phyloP scores from a whole-genome alignment of 2,113 vertebrate species.

The Xiphias gladius region DNA sequence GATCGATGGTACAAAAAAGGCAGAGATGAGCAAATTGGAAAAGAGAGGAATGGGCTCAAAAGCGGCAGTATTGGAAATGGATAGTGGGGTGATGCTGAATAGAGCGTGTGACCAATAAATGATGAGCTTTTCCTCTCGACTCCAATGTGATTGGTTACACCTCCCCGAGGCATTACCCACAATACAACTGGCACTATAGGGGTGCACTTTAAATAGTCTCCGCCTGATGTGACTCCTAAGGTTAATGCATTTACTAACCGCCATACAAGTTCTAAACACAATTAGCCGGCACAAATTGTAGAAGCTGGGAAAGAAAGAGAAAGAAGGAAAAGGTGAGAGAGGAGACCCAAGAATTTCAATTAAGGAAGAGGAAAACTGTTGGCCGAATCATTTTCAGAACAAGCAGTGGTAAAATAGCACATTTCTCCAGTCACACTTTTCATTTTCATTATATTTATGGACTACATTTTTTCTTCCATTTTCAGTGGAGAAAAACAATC shows the following conservation, averaged over 20 bases:
- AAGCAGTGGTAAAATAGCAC: constrained; percentile 24
- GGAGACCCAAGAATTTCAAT: constrained; percentile 62
- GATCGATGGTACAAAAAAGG: constrained; percentile 26
- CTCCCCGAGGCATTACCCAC: constrained; percentile 73
- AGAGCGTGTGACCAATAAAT: constrained; percentile 73
- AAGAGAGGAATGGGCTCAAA: constrained; percentile 52
- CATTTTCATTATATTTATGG: constrained; percentile 48
- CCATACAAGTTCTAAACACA: constrained; percentile 61
- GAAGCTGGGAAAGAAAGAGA: constrained; percentile 38
- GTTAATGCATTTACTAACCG: constrained; percentile 70
- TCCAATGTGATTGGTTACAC: constrained; percentile 74
- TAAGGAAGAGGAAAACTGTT: constrained; percentile 28
- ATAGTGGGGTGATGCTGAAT: constrained; percentile 52
- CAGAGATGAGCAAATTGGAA: constrained; percentile 54
- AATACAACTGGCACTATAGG: constrained; percentile 62
- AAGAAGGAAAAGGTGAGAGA: constrained; percentile 20
- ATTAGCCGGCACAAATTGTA: constrained; percentile 71
- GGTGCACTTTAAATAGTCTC: constrained; percentile 70
- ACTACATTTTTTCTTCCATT: constrained; percentile 15
- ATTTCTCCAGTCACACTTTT: constrained; percentile 44
- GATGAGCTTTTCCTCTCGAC: constrained; percentile 68
- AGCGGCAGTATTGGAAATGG: constrained; percentile 40
- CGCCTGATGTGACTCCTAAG: constrained; percentile 65
- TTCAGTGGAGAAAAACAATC: constrained; percentile 4
- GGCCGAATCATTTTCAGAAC: constrained; percentile 37